Percentiles rank a stretch among this genome's conserved stretches.
Conservation (phyloP, 2,113 vertebrate species). For the Myiagra hebetior region DNA sequence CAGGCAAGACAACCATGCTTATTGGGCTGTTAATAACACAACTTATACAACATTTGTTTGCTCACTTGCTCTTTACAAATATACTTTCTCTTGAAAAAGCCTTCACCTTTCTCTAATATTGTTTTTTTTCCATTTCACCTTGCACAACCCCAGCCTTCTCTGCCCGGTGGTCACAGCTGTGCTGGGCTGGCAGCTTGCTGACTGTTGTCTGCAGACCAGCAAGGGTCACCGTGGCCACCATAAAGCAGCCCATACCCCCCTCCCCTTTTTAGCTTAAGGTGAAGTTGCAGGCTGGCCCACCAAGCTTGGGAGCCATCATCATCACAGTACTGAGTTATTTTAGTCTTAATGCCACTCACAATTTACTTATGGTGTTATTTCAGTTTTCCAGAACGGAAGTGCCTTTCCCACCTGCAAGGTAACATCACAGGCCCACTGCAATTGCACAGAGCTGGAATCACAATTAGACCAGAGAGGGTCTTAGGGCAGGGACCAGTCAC, state of each 20-base stretch:
- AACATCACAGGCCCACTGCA: background rate
- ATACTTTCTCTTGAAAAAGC: background rate
- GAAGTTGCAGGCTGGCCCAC: background rate
- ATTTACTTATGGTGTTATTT: background rate
- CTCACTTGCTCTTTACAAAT: background rate
- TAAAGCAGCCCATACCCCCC: background rate
- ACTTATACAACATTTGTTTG: constrained; percentile 2
- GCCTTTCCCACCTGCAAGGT: background rate
- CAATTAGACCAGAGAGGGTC: background rate
- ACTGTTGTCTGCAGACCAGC: background rate
- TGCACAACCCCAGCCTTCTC: background rate
- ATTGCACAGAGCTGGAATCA: background rate
- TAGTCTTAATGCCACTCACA: background rate
- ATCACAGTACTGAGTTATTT: background rate
- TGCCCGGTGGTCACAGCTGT: background rate
- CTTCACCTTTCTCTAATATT: background rate
- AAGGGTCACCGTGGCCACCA: fast-evolving
- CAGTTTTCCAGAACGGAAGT: background rate
- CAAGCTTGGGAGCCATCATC: background rate
- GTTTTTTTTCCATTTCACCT: background rate
- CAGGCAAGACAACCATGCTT: background rate
- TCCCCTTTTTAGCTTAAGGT: background rate
- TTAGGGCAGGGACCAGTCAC: background rate
- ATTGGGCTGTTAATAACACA: constrained; percentile 8
- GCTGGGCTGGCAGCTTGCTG: background rate